These are phyloP conservation scores for Troides oblongomaculatus DNA, from an alignment of 2,888 invertebrate genomes.

Conservation along the genomic window DNA sequence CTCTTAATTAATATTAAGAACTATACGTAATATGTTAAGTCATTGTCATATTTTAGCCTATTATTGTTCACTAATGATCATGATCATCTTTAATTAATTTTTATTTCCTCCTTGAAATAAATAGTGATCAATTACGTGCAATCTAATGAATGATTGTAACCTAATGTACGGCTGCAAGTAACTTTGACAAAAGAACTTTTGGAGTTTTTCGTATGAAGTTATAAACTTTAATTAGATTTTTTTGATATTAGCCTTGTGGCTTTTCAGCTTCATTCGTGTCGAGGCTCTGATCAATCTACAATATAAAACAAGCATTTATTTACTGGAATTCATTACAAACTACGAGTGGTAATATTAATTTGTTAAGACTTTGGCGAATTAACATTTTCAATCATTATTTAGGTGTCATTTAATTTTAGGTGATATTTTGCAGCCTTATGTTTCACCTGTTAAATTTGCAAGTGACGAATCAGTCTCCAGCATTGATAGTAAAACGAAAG, in stretches of 20 bases:
- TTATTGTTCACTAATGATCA: too few species aligned
- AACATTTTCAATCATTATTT: constrained; percentile 10
- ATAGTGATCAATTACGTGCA: not conserved
- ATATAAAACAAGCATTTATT: constrained; percentile 1
- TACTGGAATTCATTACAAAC: constrained; percentile 12
- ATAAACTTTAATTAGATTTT: constrained; percentile 16
- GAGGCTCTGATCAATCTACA: constrained; percentile 20
- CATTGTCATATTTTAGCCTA: too few species aligned
- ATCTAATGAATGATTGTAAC: not conserved
- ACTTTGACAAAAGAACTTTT: not conserved
- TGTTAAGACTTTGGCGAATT: constrained; percentile 7
- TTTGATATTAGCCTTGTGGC: constrained; percentile 25
- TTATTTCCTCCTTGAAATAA: too few species aligned
- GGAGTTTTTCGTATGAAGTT: not conserved
- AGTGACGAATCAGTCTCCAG: constrained; percentile 46
- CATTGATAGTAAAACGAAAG: constrained; percentile 37
- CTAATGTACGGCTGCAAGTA: not conserved
- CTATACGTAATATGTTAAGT: too few species aligned
- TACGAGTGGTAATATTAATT: constrained; percentile 16
- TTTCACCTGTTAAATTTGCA: constrained; percentile 67
- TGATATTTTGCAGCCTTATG: constrained; percentile 75
- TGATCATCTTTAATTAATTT: too few species aligned
- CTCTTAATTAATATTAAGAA: too few species aligned
- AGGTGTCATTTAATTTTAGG: constrained; percentile 64
- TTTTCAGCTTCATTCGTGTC: constrained; percentile 21